These are phyloP conservation scores for Iphiclides podalirius DNA, from an alignment of 2,888 invertebrate genomes.

Conservation along the genomic window DNA sequence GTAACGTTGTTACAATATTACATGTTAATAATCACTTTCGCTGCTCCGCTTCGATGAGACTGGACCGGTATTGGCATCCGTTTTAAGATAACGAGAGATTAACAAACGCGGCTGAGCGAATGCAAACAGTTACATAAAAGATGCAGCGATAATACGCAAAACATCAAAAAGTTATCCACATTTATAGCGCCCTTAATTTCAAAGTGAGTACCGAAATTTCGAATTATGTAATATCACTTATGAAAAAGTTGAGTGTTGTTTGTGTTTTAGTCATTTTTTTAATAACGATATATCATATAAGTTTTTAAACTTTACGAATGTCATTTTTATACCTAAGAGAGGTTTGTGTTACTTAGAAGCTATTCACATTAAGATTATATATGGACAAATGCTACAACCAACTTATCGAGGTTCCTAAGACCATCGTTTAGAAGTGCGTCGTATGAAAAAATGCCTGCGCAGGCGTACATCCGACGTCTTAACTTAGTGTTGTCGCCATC, in stretches of 20 bases:
- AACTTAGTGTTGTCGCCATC: conserved; percentile 46
- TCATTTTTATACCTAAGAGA: no score
- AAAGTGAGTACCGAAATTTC: not conserved
- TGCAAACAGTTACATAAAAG: conserved; percentile 10
- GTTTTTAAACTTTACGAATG: no score
- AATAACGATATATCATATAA: no score
- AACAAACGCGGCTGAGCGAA: not conserved
- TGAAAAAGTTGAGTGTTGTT: no score
- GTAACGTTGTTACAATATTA: conserved; percentile 13
- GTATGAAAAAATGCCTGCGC: conserved; percentile 25
- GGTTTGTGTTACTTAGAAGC: not conserved
- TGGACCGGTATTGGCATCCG: not conserved
- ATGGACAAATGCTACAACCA: conserved; percentile 4
- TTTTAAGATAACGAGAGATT: conserved; percentile 1
- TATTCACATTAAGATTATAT: conserved; percentile 10
- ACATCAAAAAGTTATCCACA: not conserved
- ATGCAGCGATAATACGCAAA: not conserved
- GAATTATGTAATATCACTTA: no score
- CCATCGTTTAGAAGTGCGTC: conserved; percentile 19
- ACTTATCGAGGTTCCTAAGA: conserved; percentile 17
- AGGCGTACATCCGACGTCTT: conserved; percentile 36
- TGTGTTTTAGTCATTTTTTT: no score
- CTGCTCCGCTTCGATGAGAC: conserved; percentile 3
- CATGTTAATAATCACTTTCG: conserved; percentile 17
- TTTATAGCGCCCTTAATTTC: not conserved